Conservation (phyloP, 2,888 invertebrate genomes). For the Saturnia japonica region DNA sequence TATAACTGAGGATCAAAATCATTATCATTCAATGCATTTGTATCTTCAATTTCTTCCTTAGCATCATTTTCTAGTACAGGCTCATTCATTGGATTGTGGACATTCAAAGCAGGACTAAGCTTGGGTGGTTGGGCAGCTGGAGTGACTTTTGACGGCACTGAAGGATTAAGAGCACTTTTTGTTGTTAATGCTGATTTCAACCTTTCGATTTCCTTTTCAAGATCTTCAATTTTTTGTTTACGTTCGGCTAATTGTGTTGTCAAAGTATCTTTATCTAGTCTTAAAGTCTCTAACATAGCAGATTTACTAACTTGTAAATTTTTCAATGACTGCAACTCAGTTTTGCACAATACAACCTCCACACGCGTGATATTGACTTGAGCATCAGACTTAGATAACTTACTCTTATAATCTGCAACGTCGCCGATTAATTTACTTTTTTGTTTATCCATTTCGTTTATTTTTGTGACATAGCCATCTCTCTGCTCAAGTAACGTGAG, state of each 20-base stretch:
- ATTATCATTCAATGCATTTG: conserved; percentile 66
- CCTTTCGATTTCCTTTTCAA: conserved; percentile 66
- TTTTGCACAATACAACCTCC: conserved; percentile 69
- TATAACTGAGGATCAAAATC: conserved; percentile 66
- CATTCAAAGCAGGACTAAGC: conserved; percentile 62
- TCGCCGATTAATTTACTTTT: conserved; percentile 59
- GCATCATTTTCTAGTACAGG: conserved; percentile 73
- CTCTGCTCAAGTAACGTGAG: conserved; percentile 66
- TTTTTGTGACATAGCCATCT: conserved; percentile 62
- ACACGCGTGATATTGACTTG: conserved; percentile 65
- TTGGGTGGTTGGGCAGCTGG: conserved; percentile 69
- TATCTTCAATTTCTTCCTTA: conserved; percentile 76
- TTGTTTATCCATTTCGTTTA: conserved; percentile 61
- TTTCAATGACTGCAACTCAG: conserved; percentile 72
- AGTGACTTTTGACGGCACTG: conserved; percentile 59
- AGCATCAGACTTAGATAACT: conserved; percentile 59
- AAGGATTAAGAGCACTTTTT: conserved; percentile 59
- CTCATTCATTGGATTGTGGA: conserved; percentile 62
- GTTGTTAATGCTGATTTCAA: conserved; percentile 63
- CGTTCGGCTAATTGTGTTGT: conserved; percentile 63
- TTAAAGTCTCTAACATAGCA: conserved; percentile 69
- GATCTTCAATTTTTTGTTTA: conserved; percentile 65
- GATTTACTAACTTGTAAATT: conserved; percentile 74
- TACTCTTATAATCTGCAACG: conserved; percentile 53
- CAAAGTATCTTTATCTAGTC: conserved; percentile 71